A percentile compares a stretch with the other conserved stretches of the same genome.
These are phyloP conservation scores for Tuta absoluta DNA, from an alignment of 2,888 invertebrate species.

Conservation along the genomic window DNA sequence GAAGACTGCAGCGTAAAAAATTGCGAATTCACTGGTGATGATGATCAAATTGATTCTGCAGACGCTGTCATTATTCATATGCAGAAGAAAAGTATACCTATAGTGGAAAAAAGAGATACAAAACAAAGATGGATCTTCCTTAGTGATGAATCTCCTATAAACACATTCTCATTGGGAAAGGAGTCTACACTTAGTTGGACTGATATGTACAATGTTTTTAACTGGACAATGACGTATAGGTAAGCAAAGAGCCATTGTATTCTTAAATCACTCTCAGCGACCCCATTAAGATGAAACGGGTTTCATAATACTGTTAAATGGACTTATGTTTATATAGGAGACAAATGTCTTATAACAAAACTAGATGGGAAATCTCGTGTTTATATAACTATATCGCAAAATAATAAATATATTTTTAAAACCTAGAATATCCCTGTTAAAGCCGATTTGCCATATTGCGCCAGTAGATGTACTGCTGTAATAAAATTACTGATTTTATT, in stretches of 20 bases:
- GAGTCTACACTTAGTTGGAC: constrained; percentile 49
- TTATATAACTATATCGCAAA: too few species aligned
- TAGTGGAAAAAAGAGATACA: constrained; percentile 41
- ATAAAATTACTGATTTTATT: too few species aligned
- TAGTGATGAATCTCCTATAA: constrained; percentile 83
- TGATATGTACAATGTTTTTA: constrained; percentile 80
- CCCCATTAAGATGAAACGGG: too few species aligned
- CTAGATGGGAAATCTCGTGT: too few species aligned
- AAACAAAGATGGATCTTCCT: constrained; percentile 84
- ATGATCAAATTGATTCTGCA: not conserved
- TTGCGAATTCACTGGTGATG: constrained; percentile 79
- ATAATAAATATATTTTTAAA: too few species aligned
- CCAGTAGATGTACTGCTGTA: too few species aligned
- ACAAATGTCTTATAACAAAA: too few species aligned
- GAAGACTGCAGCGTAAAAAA: constrained; percentile 79
- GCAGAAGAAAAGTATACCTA: constrained; percentile 55
- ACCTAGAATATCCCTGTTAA: too few species aligned
- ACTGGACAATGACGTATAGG: constrained; percentile 84
- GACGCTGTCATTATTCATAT: constrained; percentile 50
- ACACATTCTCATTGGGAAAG: constrained; percentile 72
- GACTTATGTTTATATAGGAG: too few species aligned
- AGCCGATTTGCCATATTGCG: too few species aligned
- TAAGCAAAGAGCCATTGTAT: constrained; percentile 49
- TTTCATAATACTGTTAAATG: too few species aligned
- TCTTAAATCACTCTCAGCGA: too few species aligned